Evolutionary conservation across 2,888 invertebrate genomes (phyloP), one percentile per base, ranked within the genome.

Genomic region (Antheraea yamamai): DNA sequence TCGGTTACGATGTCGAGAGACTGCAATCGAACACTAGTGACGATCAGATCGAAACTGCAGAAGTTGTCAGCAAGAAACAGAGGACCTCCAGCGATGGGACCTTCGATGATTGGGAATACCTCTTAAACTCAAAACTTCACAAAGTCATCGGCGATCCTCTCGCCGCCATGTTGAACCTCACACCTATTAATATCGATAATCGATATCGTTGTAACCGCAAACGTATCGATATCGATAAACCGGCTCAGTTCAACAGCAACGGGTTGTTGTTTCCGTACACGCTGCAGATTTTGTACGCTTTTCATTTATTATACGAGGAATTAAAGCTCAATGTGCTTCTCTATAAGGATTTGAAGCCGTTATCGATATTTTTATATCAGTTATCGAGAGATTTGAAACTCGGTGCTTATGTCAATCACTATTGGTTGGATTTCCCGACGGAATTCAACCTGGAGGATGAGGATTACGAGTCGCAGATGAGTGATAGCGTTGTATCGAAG

Each of bases 231-330:
- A 77, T 80, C 10, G 91, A 91, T 18, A 89, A 91, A 77, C 81
- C 87, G 0, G 87, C 90, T 0, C 94, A 95, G 81, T 95, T 97
- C 76, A 96, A 97, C 82, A 89, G 95, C 0, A 96, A 96, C 77
- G 96, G 97, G 0, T 87, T 96, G 0, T 91, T 98, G 3, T 98
- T 97, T 82, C 95, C 96, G 0, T 96, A 97, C 82, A 96, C 97
- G 18, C 95, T 97, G 10, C 95, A 97, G 74, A 95, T 98, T 52
- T 95, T 98, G 76, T 98, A 96, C 86, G 96, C 97, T 0, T 94
- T 99, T 58, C 99, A 99, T 92, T 93, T 99, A 52, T 95, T 98
- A 0, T 99, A 99, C 84, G 99, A 99, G 95, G 98, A 99, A 86
- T 94, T 98, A 7, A 99, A 99, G 87, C 89, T 99, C 75, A 97